phyloP scores from a whole-genome alignment of 1,140 invertebrate genomes.

The Pachyrhynchus sulphureomaculatus region DNA sequence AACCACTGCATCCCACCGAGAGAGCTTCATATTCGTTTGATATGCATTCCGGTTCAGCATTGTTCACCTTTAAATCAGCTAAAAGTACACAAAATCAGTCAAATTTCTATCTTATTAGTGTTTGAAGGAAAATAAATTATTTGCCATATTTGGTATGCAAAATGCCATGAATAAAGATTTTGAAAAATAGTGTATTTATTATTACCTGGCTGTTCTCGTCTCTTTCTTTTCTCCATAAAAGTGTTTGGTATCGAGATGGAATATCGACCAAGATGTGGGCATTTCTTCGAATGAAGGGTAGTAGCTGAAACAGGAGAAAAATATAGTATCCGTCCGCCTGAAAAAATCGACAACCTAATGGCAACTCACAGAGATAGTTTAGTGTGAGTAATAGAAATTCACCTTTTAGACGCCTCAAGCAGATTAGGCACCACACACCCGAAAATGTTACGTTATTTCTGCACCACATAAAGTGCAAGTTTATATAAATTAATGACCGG shows the following conservation, averaged over 20 bases:
- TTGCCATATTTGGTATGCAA: too few relatives aligned
- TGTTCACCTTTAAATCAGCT: slow-evolving; percentile 31
- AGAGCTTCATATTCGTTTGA: slow-evolving; percentile 59
- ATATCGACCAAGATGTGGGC: slow-evolving; percentile 69
- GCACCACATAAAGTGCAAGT: too few relatives aligned
- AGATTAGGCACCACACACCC: too few relatives aligned
- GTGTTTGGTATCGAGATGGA: slow-evolving; percentile 45
- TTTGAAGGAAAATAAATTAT: too few relatives aligned
- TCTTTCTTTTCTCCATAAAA: slow-evolving; percentile 37
- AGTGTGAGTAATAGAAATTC: too few relatives aligned
- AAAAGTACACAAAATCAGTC: slow-evolving; percentile 12
- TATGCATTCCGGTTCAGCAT: slow-evolving; percentile 47
- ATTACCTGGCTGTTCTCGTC: slow-evolving; percentile 43
- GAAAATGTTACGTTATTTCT: too few relatives aligned
- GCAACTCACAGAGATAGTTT: too few relatives aligned
- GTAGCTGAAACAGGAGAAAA: slow-evolving; percentile 59
- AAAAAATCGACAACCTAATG: too few relatives aligned
- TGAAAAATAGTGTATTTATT: neutral
- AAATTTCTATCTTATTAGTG: neutral
- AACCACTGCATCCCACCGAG: slow-evolving; percentile 62
- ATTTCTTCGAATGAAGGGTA: slow-evolving; percentile 62
- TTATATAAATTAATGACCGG: too few relatives aligned
- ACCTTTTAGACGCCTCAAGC: too few relatives aligned
- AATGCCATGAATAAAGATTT: neutral
- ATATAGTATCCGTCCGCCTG: neutral